Conservation (phyloP, 2,113 vertebrate species). For the Alces alces region DNA sequence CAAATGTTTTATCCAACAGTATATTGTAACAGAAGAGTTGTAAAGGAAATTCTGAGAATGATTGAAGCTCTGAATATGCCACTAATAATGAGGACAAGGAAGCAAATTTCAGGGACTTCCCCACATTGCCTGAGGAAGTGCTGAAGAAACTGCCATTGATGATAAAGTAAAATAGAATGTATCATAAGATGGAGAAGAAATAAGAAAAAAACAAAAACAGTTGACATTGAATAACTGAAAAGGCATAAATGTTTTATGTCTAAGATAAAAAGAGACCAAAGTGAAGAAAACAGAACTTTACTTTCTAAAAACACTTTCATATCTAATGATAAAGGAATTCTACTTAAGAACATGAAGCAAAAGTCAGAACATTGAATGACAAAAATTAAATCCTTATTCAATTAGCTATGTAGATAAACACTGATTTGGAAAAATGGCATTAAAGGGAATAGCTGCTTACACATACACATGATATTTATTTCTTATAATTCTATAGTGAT, state of each 20-base stretch:
- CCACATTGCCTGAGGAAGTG: neutral
- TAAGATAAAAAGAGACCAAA: neutral
- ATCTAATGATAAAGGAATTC: neutral
- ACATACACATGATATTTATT: conserved; percentile 56
- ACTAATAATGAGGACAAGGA: neutral
- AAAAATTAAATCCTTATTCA: neutral
- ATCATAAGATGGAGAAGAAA: neutral
- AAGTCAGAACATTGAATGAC: neutral
- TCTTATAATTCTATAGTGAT: conserved; percentile 48
- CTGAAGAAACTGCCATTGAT: neutral
- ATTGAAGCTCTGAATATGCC: neutral
- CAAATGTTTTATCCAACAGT: neutral
- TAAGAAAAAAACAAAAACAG: neutral
- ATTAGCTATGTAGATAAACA: conserved; percentile 28
- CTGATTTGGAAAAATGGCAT: conserved; percentile 49
- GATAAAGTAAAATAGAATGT: neutral
- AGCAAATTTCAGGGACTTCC: neutral
- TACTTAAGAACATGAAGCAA: neutral
- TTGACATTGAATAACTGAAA: neutral
- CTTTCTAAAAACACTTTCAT: neutral
- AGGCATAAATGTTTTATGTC: neutral
- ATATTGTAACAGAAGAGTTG: neutral
- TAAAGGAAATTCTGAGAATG: neutral
- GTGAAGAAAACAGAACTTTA: neutral
- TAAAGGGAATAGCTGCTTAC: conserved; percentile 46